Base-by-base conservation (phyloP, 2,888 invertebrate species). In the Phragmatobia fuliginosa region DNA sequence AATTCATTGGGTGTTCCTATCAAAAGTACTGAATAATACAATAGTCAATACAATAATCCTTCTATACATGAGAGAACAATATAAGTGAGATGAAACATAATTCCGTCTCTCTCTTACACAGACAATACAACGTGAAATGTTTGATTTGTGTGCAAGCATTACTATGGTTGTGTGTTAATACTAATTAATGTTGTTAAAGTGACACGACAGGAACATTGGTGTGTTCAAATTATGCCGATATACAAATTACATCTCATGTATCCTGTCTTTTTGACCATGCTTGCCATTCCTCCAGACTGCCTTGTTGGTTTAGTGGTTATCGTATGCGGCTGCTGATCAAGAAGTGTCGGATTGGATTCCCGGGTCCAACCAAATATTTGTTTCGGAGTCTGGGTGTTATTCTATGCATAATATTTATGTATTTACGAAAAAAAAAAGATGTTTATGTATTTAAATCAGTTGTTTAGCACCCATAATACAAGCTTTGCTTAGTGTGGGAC, bases 81-180 rank as follows among this genome's bases (percentile, higher is more conserved):
- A 61, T 62, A 66, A 66, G 36, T 49, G 56, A 41, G 49, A 41
- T 49, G 66, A 70, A 63, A 59, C 69, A 73, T 76, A 67, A 58
- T 62, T 62, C 58, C 41, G n/a, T 62, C 67, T 62, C 45, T 45
- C 18, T 67, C 56, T 66, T 38, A 67, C 74, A 61, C 70, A 69
- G 74, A 78, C 76, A 79, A 78, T 77, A 80, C 72, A 75, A 70
- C 67, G 67, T 18, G 68, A 72, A 67, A 65, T 70, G 70, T 69
- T 75, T 65, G 59, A 10, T 71, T 62, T 66, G 71, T 75, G 83
- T 80, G 77, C 67, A 78, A 59, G 70, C 72, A 78, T 67, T 78
- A 70, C 78, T 72, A 81, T 75, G 74, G 70, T 77, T 79, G 77
- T 79, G 82, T 83, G 73, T 81, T 76, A 68, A 73, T 68, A 28